phyloP scores from a whole-genome alignment of 1,140 invertebrate species.

The Cecropterus lyciades region DNA sequence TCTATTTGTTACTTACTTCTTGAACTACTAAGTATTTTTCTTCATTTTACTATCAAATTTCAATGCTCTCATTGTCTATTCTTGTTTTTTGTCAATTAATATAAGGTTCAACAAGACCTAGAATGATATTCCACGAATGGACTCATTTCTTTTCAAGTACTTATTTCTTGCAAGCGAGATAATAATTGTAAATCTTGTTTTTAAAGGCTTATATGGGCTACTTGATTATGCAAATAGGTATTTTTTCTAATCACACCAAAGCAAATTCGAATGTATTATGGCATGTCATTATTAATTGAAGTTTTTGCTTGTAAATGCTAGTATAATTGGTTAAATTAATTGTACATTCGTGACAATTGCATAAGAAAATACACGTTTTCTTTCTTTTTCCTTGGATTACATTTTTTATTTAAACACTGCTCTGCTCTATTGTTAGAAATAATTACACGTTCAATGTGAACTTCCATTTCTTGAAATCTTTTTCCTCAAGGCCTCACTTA shows the following conservation, averaged over 20 bases:
- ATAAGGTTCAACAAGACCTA: slow-evolving; percentile 9
- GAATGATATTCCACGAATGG: background rate
- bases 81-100: background rate
- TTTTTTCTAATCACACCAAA: too few relatives aligned
- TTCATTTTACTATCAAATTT: background rate
- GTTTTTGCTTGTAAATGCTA: background rate
- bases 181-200: too few relatives aligned
- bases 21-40: background rate
- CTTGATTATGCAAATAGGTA: too few relatives aligned
- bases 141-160: background rate
- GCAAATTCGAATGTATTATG: too few relatives aligned
- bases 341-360: background rate
- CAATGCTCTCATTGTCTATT: background rate
- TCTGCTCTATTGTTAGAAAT: slow-evolving; percentile 2
- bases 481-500: background rate
- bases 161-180: background rate
- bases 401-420: background rate
- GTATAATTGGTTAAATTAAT: background rate
- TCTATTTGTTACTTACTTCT: too few relatives aligned
- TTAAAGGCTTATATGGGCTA: too few relatives aligned
- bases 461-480: background rate
- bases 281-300: background rate
- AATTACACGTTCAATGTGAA: slow-evolving; percentile 1
- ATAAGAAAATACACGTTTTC: background rate
- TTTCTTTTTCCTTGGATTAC: background rate